Conservation (phyloP, 2,113 vertebrate genomes). For the Bolborhynchus lineola region DNA sequence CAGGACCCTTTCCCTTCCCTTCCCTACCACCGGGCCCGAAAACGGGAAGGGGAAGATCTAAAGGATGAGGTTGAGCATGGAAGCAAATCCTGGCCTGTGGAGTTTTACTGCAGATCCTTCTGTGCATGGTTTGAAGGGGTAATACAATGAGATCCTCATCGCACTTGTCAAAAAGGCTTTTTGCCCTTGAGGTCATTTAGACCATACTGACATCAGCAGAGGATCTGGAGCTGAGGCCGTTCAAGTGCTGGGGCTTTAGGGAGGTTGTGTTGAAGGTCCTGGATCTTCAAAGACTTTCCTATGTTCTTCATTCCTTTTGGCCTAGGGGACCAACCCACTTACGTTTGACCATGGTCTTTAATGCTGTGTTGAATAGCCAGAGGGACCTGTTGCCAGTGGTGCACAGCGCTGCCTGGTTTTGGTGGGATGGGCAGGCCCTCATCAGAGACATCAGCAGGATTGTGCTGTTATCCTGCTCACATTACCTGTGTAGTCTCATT, state of each 20-base stretch:
- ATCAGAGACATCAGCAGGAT: no score
- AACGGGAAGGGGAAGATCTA: not conserved
- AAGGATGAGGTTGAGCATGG: not conserved
- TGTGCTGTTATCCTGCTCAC: fast-evolving
- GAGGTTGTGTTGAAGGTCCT: not conserved
- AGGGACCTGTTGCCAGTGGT: fast-evolving
- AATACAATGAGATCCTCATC: fast-evolving
- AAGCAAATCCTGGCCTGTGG: not conserved
- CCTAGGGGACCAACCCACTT: fast-evolving
- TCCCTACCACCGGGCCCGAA: fast-evolving
- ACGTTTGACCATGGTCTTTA: fast-evolving
- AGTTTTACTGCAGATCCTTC: not conserved
- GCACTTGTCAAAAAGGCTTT: not conserved
- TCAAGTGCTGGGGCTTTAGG: not conserved
- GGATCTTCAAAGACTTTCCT: not conserved
- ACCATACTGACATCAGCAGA: fast-evolving
- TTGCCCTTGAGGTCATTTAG: not conserved
- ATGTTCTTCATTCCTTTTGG: fast-evolving
- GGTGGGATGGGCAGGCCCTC: no score
- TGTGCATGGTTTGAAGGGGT: fast-evolving
- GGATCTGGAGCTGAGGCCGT: not conserved
- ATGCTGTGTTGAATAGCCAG: fast-evolving
- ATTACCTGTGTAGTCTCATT: fast-evolving
- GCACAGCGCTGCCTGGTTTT: not conserved
- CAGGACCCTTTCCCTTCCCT: not conserved